Conservation (phyloP, 2,797 vertebrate genomes). For the Acanthiza pusilla region DNA sequence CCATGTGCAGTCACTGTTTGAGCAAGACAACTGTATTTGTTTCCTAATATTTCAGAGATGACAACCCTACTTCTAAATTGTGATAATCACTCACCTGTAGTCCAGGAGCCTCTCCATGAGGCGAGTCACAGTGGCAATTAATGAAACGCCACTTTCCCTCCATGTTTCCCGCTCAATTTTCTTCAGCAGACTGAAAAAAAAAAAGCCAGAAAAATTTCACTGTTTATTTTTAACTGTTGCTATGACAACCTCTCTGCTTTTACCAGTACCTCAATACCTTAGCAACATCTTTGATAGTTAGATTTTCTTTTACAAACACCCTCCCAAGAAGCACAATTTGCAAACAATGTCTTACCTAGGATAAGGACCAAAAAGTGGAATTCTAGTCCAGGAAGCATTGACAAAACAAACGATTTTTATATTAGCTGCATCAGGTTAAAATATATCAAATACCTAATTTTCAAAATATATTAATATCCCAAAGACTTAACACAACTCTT, state of each 20-base stretch:
- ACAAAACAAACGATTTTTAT: slow-evolving; percentile 95
- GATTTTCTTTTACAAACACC: slow-evolving; percentile 37
- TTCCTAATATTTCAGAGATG: not conserved
- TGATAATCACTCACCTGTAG: slow-evolving; percentile 83
- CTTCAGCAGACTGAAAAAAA: slow-evolving; percentile 87
- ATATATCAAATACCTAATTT: slow-evolving; percentile 62
- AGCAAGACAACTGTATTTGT: not conserved
- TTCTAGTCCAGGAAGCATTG: slow-evolving; percentile 99
- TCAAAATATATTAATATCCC: slow-evolving; percentile 36
- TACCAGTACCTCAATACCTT: slow-evolving; percentile 71
- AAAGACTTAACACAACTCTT: slow-evolving; percentile 38
- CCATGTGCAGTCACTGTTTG: fast-evolving
- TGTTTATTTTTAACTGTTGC: slow-evolving; percentile 76
- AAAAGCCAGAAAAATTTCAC: slow-evolving; percentile 67
- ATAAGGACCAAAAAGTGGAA: slow-evolving; percentile 99
- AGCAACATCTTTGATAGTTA: slow-evolving; percentile 66
- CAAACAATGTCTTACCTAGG: slow-evolving; percentile 97
- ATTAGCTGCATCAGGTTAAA: slow-evolving; percentile 76
- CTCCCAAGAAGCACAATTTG: slow-evolving; percentile 73
- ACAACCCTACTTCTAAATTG: not conserved
- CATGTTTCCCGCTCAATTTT: slow-evolving; percentile 99
- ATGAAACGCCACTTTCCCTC: slow-evolving; percentile 96
- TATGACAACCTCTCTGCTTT: slow-evolving; percentile 76
- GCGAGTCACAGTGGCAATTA: slow-evolving; percentile 96
- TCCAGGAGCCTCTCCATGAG: slow-evolving; percentile 97